These are phyloP conservation scores for Pogona vitticeps DNA, from an alignment of 2,113 vertebrate species.

Conservation along the genomic window DNA sequence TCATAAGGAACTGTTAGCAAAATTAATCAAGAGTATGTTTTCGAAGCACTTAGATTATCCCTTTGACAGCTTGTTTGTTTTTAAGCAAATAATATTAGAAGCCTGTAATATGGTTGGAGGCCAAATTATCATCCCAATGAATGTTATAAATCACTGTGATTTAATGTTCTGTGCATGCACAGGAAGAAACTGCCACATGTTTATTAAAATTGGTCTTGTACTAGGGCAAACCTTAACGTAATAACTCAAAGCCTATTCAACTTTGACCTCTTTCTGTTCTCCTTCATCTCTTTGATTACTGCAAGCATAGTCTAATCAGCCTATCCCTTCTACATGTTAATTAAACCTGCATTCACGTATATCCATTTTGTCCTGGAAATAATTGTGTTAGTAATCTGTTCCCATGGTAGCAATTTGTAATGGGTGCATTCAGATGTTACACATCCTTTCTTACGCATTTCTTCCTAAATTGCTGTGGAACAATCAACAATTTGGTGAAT, in stretches of 20 bases:
- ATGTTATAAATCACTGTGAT: constrained; percentile 28
- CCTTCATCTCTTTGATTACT: constrained; percentile 19
- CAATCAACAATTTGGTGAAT: background rate
- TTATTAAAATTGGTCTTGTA: constrained; percentile 21
- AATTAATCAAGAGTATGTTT: constrained; percentile 43
- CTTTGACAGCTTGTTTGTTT: constrained; percentile 37
- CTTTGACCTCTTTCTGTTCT: constrained; percentile 1
- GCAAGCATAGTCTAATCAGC: constrained; percentile 3
- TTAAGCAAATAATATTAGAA: constrained; percentile 39
- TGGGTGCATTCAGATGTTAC: constrained; percentile 2
- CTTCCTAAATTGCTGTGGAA: constrained; percentile 3
- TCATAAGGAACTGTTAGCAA: constrained; percentile 33
- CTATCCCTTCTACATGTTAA: background rate
- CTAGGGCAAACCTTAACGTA: background rate
- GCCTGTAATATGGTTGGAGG: constrained; percentile 20
- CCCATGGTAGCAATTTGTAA: constrained; percentile 17
- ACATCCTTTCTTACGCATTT: background rate
- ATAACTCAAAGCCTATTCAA: background rate
- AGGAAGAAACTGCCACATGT: constrained; percentile 18
- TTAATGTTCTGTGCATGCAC: background rate
- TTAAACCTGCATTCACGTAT: constrained; percentile 15
- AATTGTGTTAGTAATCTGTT: constrained; percentile 27
- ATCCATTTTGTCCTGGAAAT: constrained; percentile 16
- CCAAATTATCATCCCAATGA: constrained; percentile 31
- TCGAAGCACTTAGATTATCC: constrained; percentile 18